These are phyloP conservation scores for Enoplolaimus lenunculus DNA, from an alignment of 2,888 invertebrate species.

Conservation along the genomic window DNA sequence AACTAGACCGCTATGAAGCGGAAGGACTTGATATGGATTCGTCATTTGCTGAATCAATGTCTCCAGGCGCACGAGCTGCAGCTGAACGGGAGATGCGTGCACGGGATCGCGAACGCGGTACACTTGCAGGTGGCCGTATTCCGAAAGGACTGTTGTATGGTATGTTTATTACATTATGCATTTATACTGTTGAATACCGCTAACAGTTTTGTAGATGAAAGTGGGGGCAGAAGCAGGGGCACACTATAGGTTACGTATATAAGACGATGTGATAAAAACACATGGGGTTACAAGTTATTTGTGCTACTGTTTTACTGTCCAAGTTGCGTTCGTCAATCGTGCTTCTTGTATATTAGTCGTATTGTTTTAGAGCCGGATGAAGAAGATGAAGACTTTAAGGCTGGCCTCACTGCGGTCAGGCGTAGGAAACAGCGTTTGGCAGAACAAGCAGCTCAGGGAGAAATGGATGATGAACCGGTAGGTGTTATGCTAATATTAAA, in stretches of 20 bases:
- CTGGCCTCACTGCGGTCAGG: not conserved
- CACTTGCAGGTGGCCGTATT: constrained; percentile 28
- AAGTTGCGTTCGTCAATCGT: too few relatives aligned
- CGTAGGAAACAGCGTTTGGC: not conserved
- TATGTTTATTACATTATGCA: not conserved
- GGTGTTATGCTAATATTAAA: not conserved
- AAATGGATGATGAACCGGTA: constrained; percentile 5
- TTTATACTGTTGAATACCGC: too few relatives aligned
- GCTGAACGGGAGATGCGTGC: constrained; percentile 77
- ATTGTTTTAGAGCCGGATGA: not conserved
- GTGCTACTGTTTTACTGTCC: too few relatives aligned
- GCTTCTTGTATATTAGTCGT: too few relatives aligned
- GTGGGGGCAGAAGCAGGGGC: too few relatives aligned
- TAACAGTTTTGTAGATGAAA: too few relatives aligned
- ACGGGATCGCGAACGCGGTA: constrained; percentile 64
- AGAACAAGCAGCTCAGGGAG: constrained; percentile 13
- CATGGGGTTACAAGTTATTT: too few relatives aligned
- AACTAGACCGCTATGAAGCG: constrained; percentile 76
- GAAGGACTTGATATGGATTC: constrained; percentile 65
- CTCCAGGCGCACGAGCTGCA: constrained; percentile 65
- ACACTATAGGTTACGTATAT: too few relatives aligned
- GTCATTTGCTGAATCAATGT: constrained; percentile 61
- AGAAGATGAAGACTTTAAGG: constrained; percentile 6
- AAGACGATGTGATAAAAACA: too few relatives aligned
- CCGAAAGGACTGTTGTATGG: not conserved